phyloP scores from a whole-genome alignment of 2,113 vertebrate species.

The Nothocercus nigrocapillus region DNA sequence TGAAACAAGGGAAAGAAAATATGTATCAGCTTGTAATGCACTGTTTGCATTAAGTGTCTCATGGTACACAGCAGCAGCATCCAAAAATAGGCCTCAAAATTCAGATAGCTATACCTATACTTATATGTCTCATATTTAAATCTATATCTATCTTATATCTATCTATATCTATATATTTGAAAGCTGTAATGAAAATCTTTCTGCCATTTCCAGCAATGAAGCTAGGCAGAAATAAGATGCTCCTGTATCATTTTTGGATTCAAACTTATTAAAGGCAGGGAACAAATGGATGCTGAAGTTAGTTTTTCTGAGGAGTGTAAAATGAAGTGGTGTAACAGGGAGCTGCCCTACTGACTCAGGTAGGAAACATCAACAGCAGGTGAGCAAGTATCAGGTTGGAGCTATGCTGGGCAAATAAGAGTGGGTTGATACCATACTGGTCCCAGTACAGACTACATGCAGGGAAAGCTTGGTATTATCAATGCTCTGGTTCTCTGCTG shows the following conservation, averaged over 20 bases:
- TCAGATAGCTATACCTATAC: background rate
- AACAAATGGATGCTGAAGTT: background rate
- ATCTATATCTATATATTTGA: background rate
- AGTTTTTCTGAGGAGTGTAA: background rate
- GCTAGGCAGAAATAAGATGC: accelerated
- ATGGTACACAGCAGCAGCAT: background rate
- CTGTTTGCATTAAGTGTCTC: background rate
- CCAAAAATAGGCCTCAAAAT: conserved; percentile 21
- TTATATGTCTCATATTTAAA: background rate
- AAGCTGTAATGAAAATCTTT: background rate
- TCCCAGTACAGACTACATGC: background rate
- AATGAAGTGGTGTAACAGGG: background rate
- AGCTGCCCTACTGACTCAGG: background rate
- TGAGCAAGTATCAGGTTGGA: background rate
- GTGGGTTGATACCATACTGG: background rate
- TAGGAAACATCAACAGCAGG: background rate
- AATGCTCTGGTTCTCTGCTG: background rate
- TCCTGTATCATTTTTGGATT: background rate
- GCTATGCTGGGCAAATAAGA: background rate
- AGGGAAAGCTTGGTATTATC: background rate
- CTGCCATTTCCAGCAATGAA: background rate
- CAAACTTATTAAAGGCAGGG: background rate
- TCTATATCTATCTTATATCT: background rate
- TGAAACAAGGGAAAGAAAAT: background rate
- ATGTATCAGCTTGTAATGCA: background rate